phyloP scores from a whole-genome alignment of 2,797 vertebrate genomes.

The Coendou prehensilis region DNA sequence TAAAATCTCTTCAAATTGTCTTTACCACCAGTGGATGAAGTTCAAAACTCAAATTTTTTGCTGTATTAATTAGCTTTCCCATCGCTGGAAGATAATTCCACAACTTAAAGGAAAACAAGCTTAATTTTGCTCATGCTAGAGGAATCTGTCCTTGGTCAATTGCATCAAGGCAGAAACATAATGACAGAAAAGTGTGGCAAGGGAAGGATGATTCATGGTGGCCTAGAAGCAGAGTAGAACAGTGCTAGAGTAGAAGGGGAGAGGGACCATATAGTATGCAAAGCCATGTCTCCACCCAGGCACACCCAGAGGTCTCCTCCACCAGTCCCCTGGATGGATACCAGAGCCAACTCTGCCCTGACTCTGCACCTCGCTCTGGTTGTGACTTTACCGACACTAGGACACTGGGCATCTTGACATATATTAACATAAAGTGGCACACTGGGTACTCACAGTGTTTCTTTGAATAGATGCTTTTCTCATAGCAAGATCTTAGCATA shows the following conservation, averaged over 20 bases:
- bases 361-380: neutral
- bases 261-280: neutral
- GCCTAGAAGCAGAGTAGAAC: neutral
- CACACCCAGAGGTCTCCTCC: neutral
- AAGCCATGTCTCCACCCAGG: neutral
- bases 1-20: neutral
- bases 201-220: neutral
- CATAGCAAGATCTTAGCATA: neutral
- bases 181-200: neutral
- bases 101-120: neutral
- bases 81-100: neutral
- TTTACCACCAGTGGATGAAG: neutral
- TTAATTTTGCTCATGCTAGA: neutral
- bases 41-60: neutral
- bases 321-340: neutral
- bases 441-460: neutral
- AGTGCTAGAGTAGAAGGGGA: neutral
- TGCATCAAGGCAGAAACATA: neutral
- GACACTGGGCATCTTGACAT: neutral
- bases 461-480: neutral
- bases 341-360: neutral
- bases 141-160: neutral
- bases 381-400: neutral
- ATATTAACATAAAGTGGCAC: neutral
- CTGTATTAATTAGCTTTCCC: neutral